Evolutionary conservation across 2,888 invertebrate genomes (phyloP), one percentile per base, ranked within the genome.

Genomic region (Andrena chrysosceles): DNA sequence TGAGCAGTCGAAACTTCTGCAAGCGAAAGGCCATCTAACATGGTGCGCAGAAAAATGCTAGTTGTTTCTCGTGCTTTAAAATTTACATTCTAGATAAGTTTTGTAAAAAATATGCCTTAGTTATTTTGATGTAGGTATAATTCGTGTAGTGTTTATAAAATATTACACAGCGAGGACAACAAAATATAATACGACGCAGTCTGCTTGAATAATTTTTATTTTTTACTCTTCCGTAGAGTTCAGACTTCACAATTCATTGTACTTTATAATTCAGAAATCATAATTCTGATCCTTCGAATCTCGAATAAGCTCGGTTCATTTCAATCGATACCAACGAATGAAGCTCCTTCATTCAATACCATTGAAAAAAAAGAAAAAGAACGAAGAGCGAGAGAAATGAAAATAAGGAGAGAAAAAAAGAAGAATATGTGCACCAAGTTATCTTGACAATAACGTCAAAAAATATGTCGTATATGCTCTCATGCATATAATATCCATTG

Each of bases 71-170:
- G 77, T 86, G 71, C 63, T 78, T 81, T 87, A 84, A 83, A 79
- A 85, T 80, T 79, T 81, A 76, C 62, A 73, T 77, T 83, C 84
- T 74, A 80, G 82, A 86, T 84, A 81, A 83, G 76, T 85, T 82
- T 88, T 85, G 88, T 89, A 90, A 88, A 91, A 91, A 90, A 90
- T 90, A 90, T 87, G 83, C 77, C 80, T 87, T 87, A 83, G 77
- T 85, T 77, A 83, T 81, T 85, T 85, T 85, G 86, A 81, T 81
- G 72, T 85, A 79, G 83, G 77, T 85, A 84, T 85, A 72, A 76
- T 88, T 82, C 73, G 68, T 85, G 88, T 87, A 10, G 84, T 86
- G 80, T 83, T 88, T 90, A 89, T 85, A 89, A 88, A 89, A 88
- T 89, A 91, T 85, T 73, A 78, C 83, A 76, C 82, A 88, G 89